Percentiles rank a stretch among this genome's conserved stretches.
phyloP scores from a whole-genome alignment of 23 tunicate genomes.

The Ciona savignyi region DNA sequence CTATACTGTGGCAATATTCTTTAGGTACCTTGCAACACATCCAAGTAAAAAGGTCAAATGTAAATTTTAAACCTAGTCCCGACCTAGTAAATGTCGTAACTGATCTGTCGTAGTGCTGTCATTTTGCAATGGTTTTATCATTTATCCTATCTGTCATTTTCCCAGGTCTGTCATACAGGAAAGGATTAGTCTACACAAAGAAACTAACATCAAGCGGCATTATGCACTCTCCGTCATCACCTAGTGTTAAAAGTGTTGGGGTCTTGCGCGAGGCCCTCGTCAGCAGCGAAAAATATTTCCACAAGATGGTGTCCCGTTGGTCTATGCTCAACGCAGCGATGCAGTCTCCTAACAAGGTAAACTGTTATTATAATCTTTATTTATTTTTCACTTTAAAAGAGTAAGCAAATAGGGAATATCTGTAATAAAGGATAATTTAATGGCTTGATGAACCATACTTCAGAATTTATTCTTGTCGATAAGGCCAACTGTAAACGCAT shows the following conservation, averaged over 20 bases:
- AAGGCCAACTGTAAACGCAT: too few species aligned
- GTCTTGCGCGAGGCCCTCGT: neutral
- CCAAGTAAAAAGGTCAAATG: too few species aligned
- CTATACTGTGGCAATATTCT: slow-evolving; percentile 18
- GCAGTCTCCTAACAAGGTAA: slow-evolving; percentile 41
- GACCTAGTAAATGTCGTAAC: too few species aligned
- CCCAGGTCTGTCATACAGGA: slow-evolving; percentile 63
- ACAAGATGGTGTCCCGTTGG: slow-evolving; percentile 34
- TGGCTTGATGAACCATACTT: too few species aligned
- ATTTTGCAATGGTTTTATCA: neutral
- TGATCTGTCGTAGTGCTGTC: too few species aligned
- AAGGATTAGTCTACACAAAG: slow-evolving; percentile 50
- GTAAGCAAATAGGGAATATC: too few species aligned
- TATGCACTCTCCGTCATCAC: slow-evolving; percentile 27
- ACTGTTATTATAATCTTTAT: too few species aligned
- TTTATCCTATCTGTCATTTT: neutral
- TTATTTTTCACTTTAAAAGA: too few species aligned
- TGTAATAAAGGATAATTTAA: too few species aligned
- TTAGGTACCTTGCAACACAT: neutral
- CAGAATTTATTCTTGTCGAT: too few species aligned
- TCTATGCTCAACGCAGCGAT: slow-evolving; percentile 28
- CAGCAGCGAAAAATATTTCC: slow-evolving; percentile 22
- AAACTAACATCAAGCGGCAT: slow-evolving; percentile 1
- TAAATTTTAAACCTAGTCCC: too few species aligned
- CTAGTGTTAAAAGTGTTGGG: neutral